These are phyloP conservation scores for Drosophila lacertosa DNA, from an alignment of 1,140 invertebrate genomes.

Conservation along the genomic window DNA sequence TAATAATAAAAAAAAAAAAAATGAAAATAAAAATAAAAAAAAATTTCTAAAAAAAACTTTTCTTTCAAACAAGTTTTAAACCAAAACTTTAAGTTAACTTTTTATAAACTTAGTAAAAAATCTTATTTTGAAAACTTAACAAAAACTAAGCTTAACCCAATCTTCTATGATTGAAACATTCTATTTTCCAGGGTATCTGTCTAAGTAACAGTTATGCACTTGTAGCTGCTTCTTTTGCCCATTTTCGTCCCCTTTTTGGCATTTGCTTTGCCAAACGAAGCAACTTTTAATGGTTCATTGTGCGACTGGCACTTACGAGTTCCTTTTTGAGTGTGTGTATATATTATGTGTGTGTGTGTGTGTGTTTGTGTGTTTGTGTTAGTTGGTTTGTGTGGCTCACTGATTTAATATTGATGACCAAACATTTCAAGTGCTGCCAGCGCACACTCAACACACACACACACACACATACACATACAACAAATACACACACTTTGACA, in stretches of 20 bases:
- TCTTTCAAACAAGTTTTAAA: too few relatives aligned
- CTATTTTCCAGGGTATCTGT: conserved; percentile 8
- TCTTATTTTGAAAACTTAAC: too few relatives aligned
- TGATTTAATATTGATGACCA: conserved; percentile 80
- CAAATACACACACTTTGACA: conserved; percentile 1
- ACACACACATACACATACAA: conserved; percentile 12
- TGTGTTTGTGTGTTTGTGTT: conserved; percentile 38
- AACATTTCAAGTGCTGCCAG: conserved; percentile 74
- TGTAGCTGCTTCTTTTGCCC: conserved; percentile 14
- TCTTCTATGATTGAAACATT: too few relatives aligned
- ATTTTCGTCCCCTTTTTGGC: conserved; percentile 26
- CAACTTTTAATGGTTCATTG: conserved; percentile 80
- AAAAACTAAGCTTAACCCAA: too few relatives aligned
- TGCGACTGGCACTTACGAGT: conserved; percentile 60
- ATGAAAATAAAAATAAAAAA: too few relatives aligned
- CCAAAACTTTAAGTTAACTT: too few relatives aligned
- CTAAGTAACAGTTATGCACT: too few relatives aligned
- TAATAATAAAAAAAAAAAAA: too few relatives aligned
- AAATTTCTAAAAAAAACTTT: too few relatives aligned
- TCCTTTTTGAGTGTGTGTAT: conserved; percentile 24
- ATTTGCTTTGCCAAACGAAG: conserved; percentile 60
- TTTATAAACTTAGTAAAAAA: too few relatives aligned
- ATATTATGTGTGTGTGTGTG: conserved; percentile 8
- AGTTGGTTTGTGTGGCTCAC: conserved; percentile 55
- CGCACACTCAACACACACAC: conserved; percentile 29